A percentile compares a stretch with the other conserved stretches of the same genome.
These are phyloP conservation scores for Allygus modestus DNA, from an alignment of 2,888 invertebrate species.

Conservation along the genomic window DNA sequence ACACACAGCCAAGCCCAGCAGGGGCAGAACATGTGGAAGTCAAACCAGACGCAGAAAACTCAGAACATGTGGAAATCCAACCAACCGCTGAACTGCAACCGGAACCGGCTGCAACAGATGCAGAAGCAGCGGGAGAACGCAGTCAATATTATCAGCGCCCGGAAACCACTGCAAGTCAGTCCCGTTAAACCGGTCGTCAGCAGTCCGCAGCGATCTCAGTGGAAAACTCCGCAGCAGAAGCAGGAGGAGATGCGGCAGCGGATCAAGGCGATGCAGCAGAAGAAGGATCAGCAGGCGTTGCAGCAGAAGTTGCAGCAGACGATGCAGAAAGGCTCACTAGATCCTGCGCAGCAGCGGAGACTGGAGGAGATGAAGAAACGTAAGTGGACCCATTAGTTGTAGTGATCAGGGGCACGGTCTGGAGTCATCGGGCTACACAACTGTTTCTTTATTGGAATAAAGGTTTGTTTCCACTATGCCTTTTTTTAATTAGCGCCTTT, in stretches of 20 bases:
- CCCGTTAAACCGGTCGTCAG: neutral
- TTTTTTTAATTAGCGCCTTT: no score
- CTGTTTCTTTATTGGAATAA: no score
- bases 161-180: neutral
- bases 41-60: neutral
- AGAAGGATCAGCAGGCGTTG: neutral
- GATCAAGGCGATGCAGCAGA: neutral
- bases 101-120: neutral
- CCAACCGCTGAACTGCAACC: no score
- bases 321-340: neutral
- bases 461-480: no score
- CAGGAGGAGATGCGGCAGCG: constrained; percentile 11
- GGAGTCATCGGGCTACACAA: no score
- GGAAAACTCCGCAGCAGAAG: neutral
- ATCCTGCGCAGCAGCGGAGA: neutral
- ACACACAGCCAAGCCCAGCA: neutral
- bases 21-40: neutral
- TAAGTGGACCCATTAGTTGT: no score
- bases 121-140: neutral
- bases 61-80: neutral
- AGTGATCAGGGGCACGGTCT: no score
- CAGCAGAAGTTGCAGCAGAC: constrained; percentile 7
- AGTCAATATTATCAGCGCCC: neutral
- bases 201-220: neutral
- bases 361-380: constrained; percentile 52